Evolutionary conservation across 1,140 invertebrate species (phyloP).

Genomic region (Berghia stephanieae): DNA sequence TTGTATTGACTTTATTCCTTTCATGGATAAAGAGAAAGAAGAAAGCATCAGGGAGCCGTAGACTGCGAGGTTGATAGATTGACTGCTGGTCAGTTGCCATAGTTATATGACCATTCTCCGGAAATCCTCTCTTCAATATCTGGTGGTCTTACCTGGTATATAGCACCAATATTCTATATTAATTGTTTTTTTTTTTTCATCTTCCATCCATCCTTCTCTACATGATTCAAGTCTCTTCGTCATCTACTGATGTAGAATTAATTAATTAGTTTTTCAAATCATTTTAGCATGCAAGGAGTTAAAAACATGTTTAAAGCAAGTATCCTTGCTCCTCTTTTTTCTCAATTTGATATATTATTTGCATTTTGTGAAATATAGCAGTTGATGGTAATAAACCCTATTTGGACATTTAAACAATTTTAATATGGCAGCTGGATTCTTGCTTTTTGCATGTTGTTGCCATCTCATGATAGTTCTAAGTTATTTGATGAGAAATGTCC

Average conservation of each 20-base stretch:
- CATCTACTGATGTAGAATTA: too few relatives aligned
- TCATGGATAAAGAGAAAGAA: constrained; percentile 31
- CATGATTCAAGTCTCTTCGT: too few relatives aligned
- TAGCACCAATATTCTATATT: constrained; percentile 30
- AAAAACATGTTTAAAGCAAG: too few relatives aligned
- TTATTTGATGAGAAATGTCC: neutral
- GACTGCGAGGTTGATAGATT: constrained; percentile 28
- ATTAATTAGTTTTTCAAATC: too few relatives aligned
- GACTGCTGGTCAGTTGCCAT: constrained; percentile 34
- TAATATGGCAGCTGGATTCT: neutral
- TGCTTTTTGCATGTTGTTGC: constrained; percentile 28
- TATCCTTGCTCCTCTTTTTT: too few relatives aligned
- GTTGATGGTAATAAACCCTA: too few relatives aligned
- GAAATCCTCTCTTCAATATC: constrained; percentile 25
- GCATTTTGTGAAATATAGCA: too few relatives aligned
- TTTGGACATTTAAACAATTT: neutral
- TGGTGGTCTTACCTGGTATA: constrained; percentile 34
- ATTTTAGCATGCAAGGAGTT: too few relatives aligned
- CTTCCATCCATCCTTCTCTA: constrained; percentile 23
- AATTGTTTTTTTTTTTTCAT: constrained; percentile 17
- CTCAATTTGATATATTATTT: too few relatives aligned
- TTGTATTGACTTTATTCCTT: too few relatives aligned
- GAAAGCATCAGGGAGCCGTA: constrained; percentile 27
- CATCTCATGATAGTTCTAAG: constrained; percentile 12
- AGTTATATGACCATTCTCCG: constrained; percentile 30